phyloP scores from a whole-genome alignment of 2,113 vertebrate species.

The Ammospiza caudacuta region DNA sequence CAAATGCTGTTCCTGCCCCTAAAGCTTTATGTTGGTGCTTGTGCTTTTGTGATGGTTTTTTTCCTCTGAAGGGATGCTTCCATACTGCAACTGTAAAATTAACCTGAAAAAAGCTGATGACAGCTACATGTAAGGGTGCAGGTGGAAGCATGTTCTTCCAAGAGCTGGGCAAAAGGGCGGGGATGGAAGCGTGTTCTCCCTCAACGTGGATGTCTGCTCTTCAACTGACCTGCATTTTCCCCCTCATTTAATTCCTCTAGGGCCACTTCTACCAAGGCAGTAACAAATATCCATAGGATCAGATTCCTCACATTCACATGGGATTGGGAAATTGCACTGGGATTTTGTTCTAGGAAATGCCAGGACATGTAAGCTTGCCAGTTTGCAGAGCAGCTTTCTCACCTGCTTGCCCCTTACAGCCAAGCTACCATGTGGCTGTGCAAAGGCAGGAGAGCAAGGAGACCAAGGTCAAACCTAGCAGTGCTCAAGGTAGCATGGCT shows the following conservation, averaged over 20 bases:
- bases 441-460: not conserved
- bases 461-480: not conserved
- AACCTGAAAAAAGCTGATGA: not conserved
- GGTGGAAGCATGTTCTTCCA: not conserved
- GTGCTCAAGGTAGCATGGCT: not conserved
- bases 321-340: not conserved
- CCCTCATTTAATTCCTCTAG: not conserved
- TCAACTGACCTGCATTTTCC: not conserved
- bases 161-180: not conserved
- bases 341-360: not conserved
- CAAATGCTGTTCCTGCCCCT: not conserved
- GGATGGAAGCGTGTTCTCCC: not conserved
- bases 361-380: not conserved
- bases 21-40: not conserved
- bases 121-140: not conserved
- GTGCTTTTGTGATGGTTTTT: not conserved
- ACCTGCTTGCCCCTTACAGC: not conserved
- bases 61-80: not conserved
- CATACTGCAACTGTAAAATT: not conserved
- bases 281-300: not conserved
- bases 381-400: not conserved
- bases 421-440: not conserved
- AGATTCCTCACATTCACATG: not conserved
- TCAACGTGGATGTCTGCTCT: rapidly evolving
- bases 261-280: not conserved